phyloP scores from a whole-genome alignment of 2,797 vertebrate species.

The Bucorvus abyssinicus region DNA sequence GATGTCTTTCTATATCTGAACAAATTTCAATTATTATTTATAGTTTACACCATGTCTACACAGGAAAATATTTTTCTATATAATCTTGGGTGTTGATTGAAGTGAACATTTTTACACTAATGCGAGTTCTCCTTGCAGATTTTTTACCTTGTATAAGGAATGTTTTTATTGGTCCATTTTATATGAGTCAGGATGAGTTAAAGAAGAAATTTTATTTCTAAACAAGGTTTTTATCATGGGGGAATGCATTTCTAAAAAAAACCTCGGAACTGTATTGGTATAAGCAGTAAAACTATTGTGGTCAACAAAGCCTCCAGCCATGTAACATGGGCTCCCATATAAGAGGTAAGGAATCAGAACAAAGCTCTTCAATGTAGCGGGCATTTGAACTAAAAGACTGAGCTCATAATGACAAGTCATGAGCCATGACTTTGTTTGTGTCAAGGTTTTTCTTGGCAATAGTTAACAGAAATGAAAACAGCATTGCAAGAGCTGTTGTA shows the following conservation, averaged over 20 bases:
- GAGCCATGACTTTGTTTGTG: background rate
- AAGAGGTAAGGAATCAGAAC: background rate
- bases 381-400: background rate
- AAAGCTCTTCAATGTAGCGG: background rate
- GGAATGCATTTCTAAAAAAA: background rate
- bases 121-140: background rate
- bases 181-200: background rate
- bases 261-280: background rate
- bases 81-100: background rate
- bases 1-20: background rate
- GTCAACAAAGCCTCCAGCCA: background rate
- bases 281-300: background rate
- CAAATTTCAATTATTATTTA: background rate
- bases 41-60: background rate
- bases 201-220: background rate
- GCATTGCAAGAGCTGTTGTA: background rate
- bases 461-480: slow-evolving; percentile 22
- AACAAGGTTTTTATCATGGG: background rate
- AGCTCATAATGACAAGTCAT: background rate
- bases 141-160: background rate
- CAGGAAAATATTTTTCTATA: background rate
- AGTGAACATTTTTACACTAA: background rate
- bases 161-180: background rate
- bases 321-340: background rate
- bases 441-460: background rate